These are phyloP conservation scores for Rhinopomastus cyanomelas DNA, from an alignment of 2,113 vertebrate genomes.

Conservation along the genomic window DNA sequence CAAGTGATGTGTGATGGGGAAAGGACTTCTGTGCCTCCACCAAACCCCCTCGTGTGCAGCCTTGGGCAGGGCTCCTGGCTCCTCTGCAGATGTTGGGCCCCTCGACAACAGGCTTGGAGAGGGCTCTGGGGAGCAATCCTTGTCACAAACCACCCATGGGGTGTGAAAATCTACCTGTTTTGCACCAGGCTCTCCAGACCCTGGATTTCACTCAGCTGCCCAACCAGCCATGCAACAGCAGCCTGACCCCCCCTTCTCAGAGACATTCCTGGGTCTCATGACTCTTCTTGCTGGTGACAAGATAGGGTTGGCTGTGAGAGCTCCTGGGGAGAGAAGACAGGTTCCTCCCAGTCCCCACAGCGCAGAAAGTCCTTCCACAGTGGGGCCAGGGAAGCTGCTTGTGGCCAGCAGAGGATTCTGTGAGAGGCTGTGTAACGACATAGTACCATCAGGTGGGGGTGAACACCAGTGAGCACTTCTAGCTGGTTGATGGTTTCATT, in stretches of 20 bases:
- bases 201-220: background rate
- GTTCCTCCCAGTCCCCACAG: rapidly evolving
- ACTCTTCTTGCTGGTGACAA: background rate
- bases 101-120: background rate
- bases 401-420: background rate
- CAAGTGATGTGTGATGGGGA: background rate
- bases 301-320: background rate
- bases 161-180: background rate
- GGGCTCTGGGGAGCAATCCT: background rate
- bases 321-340: background rate
- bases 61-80: background rate
- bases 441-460: background rate
- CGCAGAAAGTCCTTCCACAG: background rate
- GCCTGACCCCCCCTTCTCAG: rapidly evolving
- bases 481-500: background rate
- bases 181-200: background rate
- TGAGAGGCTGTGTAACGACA: background rate
- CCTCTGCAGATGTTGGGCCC: background rate
- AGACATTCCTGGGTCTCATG: rapidly evolving
- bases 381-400: background rate
- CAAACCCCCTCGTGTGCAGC: background rate
- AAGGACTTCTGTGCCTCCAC: background rate
- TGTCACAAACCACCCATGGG: background rate
- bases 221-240: background rate
- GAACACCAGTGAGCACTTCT: background rate